Evolutionary conservation across 2,113 vertebrate species (phyloP).

Genomic region (Climacteris rufus): DNA sequence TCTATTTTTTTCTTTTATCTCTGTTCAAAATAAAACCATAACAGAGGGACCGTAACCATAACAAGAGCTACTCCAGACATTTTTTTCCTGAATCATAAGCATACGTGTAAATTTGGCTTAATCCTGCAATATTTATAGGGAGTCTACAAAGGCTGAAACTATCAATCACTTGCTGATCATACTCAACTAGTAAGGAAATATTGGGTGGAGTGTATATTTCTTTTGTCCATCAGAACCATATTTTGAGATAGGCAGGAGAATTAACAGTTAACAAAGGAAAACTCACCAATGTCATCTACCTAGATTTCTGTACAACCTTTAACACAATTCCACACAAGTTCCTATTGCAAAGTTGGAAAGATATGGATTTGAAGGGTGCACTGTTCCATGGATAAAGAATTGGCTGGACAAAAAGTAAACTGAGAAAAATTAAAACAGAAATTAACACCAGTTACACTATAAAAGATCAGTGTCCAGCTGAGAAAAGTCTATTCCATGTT

Average conservation of each 20-base stretch:
- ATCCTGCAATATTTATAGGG: not conserved
- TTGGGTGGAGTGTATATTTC: not conserved
- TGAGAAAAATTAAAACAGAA: not conserved
- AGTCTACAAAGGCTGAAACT: not conserved
- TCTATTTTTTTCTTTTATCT: not conserved
- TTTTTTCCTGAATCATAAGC: not conserved
- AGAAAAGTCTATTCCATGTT: not conserved
- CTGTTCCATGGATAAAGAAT: not conserved
- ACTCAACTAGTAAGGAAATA: not conserved
- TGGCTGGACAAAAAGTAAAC: not conserved
- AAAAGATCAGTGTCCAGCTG: not conserved
- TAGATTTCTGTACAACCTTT: not conserved
- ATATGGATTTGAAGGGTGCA: not conserved
- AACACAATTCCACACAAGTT: not conserved
- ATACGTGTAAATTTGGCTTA: not conserved
- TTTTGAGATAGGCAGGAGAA: not conserved
- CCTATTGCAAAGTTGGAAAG: not conserved
- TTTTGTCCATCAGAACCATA: not conserved
- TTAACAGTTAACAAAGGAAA: not conserved
- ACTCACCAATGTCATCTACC: not conserved
- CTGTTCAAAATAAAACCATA: not conserved
- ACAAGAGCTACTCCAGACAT: not conserved
- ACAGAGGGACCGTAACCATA: not conserved
- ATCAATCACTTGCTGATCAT: not conserved
- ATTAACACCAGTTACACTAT: not conserved